Base-by-base conservation (phyloP, 1,140 invertebrate species). In the Phymastichus coffea region DNA sequence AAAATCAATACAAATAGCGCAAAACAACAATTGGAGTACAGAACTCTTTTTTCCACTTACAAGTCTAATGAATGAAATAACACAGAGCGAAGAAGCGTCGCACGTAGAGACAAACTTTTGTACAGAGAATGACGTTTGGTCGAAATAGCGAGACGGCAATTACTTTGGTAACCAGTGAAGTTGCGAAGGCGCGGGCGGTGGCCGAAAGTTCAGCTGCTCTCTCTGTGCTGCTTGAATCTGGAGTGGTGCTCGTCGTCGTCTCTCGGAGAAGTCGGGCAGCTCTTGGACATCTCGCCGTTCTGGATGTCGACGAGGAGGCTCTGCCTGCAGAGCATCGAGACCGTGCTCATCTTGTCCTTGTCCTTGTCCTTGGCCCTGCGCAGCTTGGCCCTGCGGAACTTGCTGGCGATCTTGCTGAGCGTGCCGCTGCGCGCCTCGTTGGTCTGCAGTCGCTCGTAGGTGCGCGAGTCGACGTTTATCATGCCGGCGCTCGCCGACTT, bases 401-500 rank as follows among this genome's bases (percentile, higher is more conserved):
- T 87, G 0, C 84, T 85, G 0, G 87, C 85, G 4, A 90, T 80
- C 66, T 71, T 79, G 12, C 73, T 79, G 60, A 74, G 72, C 0
- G 67, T 51, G 0, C 67, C 64, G 2, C 23, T 26, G 33, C 33
- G 0, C 17, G 3, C 4, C 12, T 33, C 28, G 28, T 7, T 33
- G 25, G 77, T 71, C 0, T 71, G 63, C 19, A 82, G 68, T 61
- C 82, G 77, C 56, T 82, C 80, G 70, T 82, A 86, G 2, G 83
- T 77, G 9, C 83, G 79, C 14, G 79, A 69, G 55, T 86, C 85
- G 1, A 87, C 76, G 58, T 86, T 86, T 43, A 90, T 88, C 83
- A 88, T 88, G 10, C 87, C 87, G 0, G 84, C 87, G 63, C 87
- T 89, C 2, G 86, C 84, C 22, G 87, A 88, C 66, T 89, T 87